A percentile compares a stretch with the other conserved stretches of the same genome.
Conservation (phyloP, 2,113 vertebrate genomes). For the Scophthalmus maximus region DNA sequence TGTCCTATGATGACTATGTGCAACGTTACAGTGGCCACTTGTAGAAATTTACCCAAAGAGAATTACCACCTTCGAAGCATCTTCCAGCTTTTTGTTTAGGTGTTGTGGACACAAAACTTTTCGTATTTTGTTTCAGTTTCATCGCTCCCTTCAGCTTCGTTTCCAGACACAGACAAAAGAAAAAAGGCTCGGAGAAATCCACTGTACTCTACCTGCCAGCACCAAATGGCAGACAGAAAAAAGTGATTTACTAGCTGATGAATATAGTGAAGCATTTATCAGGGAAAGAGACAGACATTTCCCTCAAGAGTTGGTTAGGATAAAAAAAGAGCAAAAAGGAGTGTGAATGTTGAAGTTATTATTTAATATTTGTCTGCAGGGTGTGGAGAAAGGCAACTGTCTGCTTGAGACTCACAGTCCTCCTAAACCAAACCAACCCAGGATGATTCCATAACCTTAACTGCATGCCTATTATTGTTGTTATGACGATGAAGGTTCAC, state of each 20-base stretch:
- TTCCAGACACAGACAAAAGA: not conserved
- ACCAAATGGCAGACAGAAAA: not conserved
- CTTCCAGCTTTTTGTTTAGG: not conserved
- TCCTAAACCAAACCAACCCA: not conserved
- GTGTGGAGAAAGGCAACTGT: too few relatives aligned
- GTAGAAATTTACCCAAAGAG: too few relatives aligned
- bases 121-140: not conserved
- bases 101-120: not conserved
- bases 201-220: not conserved
- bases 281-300: not conserved
- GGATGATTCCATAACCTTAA: not conserved
- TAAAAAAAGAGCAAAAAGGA: not conserved
- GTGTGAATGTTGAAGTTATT: too few relatives aligned
- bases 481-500: too few relatives aligned
- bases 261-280: not conserved
- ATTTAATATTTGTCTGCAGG: too few relatives aligned
- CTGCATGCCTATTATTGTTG: too few relatives aligned
- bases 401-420: too few relatives aligned
- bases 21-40: too few relatives aligned
- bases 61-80: too few relatives aligned
- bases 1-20: too few relatives aligned
- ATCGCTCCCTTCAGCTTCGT: not conserved
- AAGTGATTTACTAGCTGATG: not conserved
- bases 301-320: not conserved
- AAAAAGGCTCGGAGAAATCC: not conserved